Evolutionary conservation across 2,888 invertebrate genomes (phyloP).

Genomic region (Cephus nigrinus): DNA sequence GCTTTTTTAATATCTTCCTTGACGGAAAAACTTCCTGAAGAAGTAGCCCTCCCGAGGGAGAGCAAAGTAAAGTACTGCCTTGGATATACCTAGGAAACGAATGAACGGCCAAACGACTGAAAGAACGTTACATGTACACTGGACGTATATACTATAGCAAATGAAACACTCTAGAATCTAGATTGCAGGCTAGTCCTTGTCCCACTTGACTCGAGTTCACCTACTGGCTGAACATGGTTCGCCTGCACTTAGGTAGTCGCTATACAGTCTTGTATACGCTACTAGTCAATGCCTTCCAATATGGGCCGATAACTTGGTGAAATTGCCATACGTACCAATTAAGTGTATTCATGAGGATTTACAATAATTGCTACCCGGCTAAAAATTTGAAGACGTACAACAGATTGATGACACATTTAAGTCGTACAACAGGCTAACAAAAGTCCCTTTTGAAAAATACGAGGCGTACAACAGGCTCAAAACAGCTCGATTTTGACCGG

Average conservation of each 20-base stretch:
- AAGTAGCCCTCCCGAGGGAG: background rate
- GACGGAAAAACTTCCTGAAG: background rate
- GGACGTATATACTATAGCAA: slow-evolving; percentile 8
- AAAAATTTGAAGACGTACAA: no score
- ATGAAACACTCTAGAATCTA: slow-evolving; percentile 16
- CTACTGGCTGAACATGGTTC: slow-evolving; percentile 10
- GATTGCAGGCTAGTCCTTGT: slow-evolving; percentile 30
- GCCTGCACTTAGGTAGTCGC: background rate
- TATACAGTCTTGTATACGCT: background rate
- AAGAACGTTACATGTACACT: background rate
- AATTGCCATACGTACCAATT: slow-evolving; percentile 6
- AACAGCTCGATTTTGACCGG: no score
- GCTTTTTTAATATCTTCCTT: background rate
- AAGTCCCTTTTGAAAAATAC: no score
- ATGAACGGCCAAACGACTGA: background rate
- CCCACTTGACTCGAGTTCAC: slow-evolving; percentile 26
- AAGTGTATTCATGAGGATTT: background rate
- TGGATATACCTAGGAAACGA: background rate
- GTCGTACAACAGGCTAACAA: no score
- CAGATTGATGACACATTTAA: no score
- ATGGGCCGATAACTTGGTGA: slow-evolving; percentile 8
- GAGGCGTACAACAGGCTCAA: no score
- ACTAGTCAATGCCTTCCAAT: background rate
- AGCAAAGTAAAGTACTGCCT: background rate
- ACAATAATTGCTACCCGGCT: background rate